Base-by-base conservation (phyloP, 2,113 vertebrate genomes). In the Cololabis saira region DNA sequence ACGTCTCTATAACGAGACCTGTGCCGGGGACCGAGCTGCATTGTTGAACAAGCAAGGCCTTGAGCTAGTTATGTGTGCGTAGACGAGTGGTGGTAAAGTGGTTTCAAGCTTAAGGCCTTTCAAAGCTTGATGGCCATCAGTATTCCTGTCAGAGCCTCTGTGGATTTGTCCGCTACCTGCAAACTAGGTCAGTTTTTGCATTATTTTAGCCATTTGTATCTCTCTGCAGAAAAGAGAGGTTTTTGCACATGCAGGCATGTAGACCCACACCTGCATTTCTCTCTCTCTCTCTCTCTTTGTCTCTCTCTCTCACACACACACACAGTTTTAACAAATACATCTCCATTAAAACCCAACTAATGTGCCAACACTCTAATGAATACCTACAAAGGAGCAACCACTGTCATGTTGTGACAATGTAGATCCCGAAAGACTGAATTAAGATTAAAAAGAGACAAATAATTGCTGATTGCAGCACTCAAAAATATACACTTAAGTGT, bases 171-270 rank as follows among this genome's bases (percentile, higher is more conserved):
- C 65, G 84, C 86, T 92, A 89, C 90, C 88, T 91, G 88, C 88
- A 91, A 93, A 92, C 85, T 93, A 86, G 91, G 92, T 92, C 92
- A 91, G 78, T 89, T 92, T 89, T 89, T 87, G 89, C 83, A 92
- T 91, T 91, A 91, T 93, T 93, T 91, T 89, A 89, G 86, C 88
- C 89, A 77, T 90, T 84, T 84, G 73, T 86, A 86, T 90, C 85
- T 78, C 24, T 33, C 74, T 81, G 77, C 69, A 69, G 75, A 62
- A 82, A 66, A 60, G 57, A 53, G 63, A 80, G 71, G 67, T 67
- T 89, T 68, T 64, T 78, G 73, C 68, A 79, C 78, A 89, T 30
- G 67, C 75, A 81, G 71, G 33, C 82, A 84, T 60, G 76, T 48
- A 67, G 53, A 77, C 57, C 66, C 76, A 85, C 80, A 76, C 81